Base-by-base conservation (phyloP, 2,888 invertebrate species). In the Nebria salina region DNA sequence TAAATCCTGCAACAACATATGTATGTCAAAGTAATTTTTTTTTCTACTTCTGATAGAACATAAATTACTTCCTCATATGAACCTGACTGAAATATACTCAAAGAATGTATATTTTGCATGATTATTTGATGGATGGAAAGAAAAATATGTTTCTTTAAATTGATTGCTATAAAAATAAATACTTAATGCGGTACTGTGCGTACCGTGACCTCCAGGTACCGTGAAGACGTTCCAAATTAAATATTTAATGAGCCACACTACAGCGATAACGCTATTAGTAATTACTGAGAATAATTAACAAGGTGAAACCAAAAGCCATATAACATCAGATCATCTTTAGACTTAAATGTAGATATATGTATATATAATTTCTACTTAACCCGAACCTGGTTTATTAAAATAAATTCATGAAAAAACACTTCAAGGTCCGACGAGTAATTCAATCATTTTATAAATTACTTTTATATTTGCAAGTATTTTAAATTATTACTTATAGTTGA, bases 161-260 rank as follows among this genome's bases (percentile, higher is more conserved):
- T 66, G 20, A 20, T 66, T 34, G 4, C 5, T 34, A 34, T 34
- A 54, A 13, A 54, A 54, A 54, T 54, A 6, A 8, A 54, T 54
- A 20, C 4, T 70, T 7, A 70, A 70, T 25, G 5, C 70, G 9
- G 26, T 20, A 5, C 70, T 70, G 70, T 70, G 11, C 66, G 34
- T n/a, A 66, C n/a, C 15, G 66, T 70, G 70, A 70, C 70, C 70
- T 70, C 70, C 25, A 70, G 26, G 20, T 20, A 70, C 70, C 70
- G 25, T 70, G 70, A 70, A 26, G 70, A 70, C 70, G 70, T 70
- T 70, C 70, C 20, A 70, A 70, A 70, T 70, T 70, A 70, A 70
- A 70, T 70, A 70, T 70, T 70, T 70, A 70, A 70, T 70, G 25
- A 70, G 70, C 70, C 25, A 20, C 70, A 34, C 20, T 11, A 8